Base-by-base conservation (phyloP, 2,888 invertebrate species). In the Altica lythri region DNA sequence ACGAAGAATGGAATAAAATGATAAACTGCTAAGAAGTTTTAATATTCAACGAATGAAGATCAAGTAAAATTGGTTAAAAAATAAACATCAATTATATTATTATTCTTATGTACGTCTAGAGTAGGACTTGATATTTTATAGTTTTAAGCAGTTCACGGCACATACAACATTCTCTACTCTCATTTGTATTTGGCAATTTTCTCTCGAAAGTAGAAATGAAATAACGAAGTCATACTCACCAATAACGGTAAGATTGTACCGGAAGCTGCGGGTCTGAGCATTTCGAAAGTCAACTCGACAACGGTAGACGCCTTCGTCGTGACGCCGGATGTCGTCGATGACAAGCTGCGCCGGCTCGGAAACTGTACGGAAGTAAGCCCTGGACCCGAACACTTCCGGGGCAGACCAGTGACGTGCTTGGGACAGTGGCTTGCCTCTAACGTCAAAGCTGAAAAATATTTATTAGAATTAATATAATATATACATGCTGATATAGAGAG, bases 231-330 rank as follows among this genome's bases (percentile, higher is more conserved):
- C 13, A 18, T 70, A 82, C 90, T 88, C 74, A 93, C 93, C 91
- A 72, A 92, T 89, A 64, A 94, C 91, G 60, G 92, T 91, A 71
- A 94, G 86, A 79, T 92, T 92, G 79, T 92, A 92, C 72, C 90
- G 84, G 78, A 90, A 88, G 79, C 90, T 92, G 74, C 91, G 86
- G 57, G 93, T 92, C 78, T 92, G 92, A 61, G 91, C 90, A 76
- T 91, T 90, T 61, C 89, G 83, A 80, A 92, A 94, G 81, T 94
- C 93, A 64, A 93, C 90, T 60, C 93, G 81, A 77, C 94, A 94
- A 60, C 93, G 83, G 80, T 93, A 94, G 66, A 90, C 85, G 69
- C 92, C 92, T 75, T 93, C 92, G 77, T 94, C 94, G 72, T 87
- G 86, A 38, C 92, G 83, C 78, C 90, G 88, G 70, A 93, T 88